These are phyloP conservation scores for Entelurus aequoreus DNA, from an alignment of 2,113 vertebrate genomes.

Conservation along the genomic window DNA sequence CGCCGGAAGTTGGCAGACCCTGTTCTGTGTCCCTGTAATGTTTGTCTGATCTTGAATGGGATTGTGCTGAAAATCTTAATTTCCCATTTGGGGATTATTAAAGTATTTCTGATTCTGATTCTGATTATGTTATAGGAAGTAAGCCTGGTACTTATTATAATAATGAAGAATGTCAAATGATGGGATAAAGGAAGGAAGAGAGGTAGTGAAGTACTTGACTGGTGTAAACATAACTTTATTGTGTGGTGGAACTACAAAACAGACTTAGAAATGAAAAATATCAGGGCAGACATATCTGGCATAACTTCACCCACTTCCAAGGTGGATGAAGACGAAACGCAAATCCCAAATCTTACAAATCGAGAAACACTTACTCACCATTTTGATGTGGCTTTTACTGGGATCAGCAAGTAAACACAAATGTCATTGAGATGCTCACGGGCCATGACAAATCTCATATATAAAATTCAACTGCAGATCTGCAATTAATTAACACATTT, in stretches of 20 bases:
- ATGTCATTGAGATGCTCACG: not conserved
- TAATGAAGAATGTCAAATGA: not conserved
- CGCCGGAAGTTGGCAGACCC: no score
- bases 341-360: not conserved
- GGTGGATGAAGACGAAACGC: not conserved
- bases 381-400: not conserved
- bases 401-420: not conserved
- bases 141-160: not conserved
- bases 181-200: not conserved
- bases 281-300: constrained; percentile 1
- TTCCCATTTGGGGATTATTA: no score
- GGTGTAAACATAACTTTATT: not conserved
- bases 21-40: no score
- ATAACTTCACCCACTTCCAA: not conserved
- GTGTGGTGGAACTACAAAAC: not conserved
- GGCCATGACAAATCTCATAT: no score
- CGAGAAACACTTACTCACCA: not conserved
- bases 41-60: no score
- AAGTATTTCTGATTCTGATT: no score
- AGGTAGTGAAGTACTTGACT: not conserved
- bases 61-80: no score
- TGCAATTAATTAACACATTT: no score
- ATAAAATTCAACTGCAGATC: no score
- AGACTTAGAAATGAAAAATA: not conserved
- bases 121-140: no score